A percentile compares a stretch with the other conserved stretches of the same genome.
phyloP scores from a whole-genome alignment of 2,797 vertebrate genomes.

The Muscicapa striata region DNA sequence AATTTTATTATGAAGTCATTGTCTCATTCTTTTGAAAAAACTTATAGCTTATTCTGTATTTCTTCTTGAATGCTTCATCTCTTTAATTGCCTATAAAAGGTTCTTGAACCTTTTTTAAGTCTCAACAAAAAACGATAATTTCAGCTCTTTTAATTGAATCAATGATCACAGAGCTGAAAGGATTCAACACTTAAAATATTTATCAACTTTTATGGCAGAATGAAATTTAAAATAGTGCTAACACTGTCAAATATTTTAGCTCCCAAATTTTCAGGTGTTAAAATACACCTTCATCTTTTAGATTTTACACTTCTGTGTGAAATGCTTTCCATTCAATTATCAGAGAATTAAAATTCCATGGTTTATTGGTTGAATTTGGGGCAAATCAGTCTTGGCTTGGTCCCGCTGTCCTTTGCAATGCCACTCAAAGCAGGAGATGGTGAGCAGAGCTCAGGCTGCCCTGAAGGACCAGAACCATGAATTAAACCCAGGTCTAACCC shows the following conservation, averaged over 20 bases:
- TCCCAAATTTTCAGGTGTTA: neutral
- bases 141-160: neutral
- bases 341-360: accelerated
- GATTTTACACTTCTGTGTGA: neutral
- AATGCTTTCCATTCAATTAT: neutral
- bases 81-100: neutral
- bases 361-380: neutral
- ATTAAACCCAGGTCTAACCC: neutral
- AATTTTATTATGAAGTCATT: neutral
- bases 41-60: neutral
- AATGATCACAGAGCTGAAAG: neutral
- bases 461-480: neutral
- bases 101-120: constrained; percentile 31
- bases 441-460: neutral
- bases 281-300: neutral
- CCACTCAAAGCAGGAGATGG: neutral
- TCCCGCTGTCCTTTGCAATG: neutral
- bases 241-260: neutral
- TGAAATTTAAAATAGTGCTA: neutral
- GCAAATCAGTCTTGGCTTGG: neutral
- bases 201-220: neutral
- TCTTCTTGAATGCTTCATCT: neutral
- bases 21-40: neutral
- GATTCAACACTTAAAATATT: constrained; percentile 19
- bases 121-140: neutral